Evolutionary conservation across 2,113 vertebrate species (phyloP).

Genomic region (Callipepla californica): DNA sequence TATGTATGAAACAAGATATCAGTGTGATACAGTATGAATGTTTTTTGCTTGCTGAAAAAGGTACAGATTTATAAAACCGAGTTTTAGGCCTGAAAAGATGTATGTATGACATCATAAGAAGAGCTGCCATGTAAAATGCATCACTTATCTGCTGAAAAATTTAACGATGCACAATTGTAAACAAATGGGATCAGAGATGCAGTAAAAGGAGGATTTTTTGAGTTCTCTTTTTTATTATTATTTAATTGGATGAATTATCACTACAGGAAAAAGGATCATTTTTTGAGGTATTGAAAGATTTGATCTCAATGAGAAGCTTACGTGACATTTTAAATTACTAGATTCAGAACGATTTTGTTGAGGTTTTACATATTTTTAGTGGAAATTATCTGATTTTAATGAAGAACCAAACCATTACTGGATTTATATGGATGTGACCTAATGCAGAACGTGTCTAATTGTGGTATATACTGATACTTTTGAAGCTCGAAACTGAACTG

Average conservation of each 20-base stretch:
- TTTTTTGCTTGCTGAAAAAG: neutral
- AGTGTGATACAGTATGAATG: neutral
- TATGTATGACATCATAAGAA: neutral
- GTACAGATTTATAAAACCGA: neutral
- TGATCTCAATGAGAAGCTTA: neutral
- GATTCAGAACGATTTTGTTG: neutral
- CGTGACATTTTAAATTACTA: neutral
- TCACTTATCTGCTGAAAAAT: neutral
- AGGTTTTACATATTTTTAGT: neutral
- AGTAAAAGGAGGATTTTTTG: neutral
- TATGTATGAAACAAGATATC: constrained; percentile 13
- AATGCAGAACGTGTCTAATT: neutral
- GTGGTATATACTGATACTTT: neutral
- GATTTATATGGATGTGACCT: neutral
- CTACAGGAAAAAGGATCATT: neutral
- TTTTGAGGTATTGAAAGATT: neutral
- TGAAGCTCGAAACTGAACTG: neutral
- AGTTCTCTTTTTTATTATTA: neutral
- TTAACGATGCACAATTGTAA: neutral
- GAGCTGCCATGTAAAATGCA: neutral
- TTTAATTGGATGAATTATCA: neutral
- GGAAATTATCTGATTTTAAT: neutral
- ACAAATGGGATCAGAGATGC: neutral
- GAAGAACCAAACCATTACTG: neutral
- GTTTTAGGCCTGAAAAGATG: neutral